Evolutionary conservation across 1,140 invertebrate genomes (phyloP).

Genomic region (Tetramorium parvispinum): DNA sequence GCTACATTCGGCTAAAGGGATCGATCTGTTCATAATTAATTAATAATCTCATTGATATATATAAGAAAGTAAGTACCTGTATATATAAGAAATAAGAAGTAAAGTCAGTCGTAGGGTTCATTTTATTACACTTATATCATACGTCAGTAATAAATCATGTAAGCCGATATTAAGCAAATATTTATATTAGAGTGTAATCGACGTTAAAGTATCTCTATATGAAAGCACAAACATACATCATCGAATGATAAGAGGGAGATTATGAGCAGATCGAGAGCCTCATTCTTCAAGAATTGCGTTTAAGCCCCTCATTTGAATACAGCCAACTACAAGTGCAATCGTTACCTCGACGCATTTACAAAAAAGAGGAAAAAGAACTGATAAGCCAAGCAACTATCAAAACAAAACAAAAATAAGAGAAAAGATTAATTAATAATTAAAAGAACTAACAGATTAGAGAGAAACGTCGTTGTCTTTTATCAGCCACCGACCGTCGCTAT

Average conservation of each 20-base stretch:
- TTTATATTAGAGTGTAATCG: constrained; percentile 56
- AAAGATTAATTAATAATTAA: constrained; percentile 13
- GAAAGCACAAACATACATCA: constrained; percentile 12
- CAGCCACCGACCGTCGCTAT: constrained; percentile 16
- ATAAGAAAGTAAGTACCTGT: constrained; percentile 45
- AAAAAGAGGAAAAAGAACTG: not conserved
- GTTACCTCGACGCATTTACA: constrained; percentile 12
- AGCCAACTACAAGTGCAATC: not conserved
- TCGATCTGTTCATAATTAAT: constrained; percentile 56
- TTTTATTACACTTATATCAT: constrained; percentile 51
- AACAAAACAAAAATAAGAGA: not conserved
- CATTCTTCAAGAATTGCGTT: not conserved
- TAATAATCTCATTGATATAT: constrained; percentile 28
- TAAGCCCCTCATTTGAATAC: not conserved
- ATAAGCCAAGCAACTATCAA: not conserved
- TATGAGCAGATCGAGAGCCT: constrained; percentile 38
- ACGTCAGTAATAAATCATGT: constrained; percentile 54
- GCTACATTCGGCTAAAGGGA: not conserved
- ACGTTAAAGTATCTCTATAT: constrained; percentile 50
- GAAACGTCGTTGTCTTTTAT: not conserved
- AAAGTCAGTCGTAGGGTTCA: constrained; percentile 35
- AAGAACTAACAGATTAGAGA: not conserved
- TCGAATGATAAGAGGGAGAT: constrained; percentile 18
- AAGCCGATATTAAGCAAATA: constrained; percentile 68
- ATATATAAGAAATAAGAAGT: constrained; percentile 18